phyloP scores from a whole-genome alignment of 2,888 invertebrate genomes.

The Phyto melanocephala region DNA sequence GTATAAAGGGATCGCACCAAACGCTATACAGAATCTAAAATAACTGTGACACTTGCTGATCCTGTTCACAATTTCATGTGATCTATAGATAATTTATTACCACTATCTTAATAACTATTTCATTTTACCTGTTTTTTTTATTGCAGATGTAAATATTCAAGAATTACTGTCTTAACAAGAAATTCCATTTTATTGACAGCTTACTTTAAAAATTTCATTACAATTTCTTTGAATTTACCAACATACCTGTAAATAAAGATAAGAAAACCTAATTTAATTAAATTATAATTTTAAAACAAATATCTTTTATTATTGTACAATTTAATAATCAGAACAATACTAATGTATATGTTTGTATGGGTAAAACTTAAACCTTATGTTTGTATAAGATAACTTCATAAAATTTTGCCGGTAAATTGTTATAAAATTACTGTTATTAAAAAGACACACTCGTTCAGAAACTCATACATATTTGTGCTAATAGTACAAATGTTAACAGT shows the following conservation, averaged over 20 bases:
- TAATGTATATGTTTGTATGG: background rate
- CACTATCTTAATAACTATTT: too few species aligned
- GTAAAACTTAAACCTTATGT: too few species aligned
- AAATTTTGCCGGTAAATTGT: constrained; percentile 44
- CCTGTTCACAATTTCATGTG: too few species aligned
- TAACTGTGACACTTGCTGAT: too few species aligned
- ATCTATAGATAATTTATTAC: too few species aligned
- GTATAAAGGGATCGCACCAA: too few species aligned
- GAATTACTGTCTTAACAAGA: too few species aligned
- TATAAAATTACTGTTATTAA: constrained; percentile 31
- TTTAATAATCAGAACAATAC: background rate
- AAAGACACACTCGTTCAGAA: background rate
- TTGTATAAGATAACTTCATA: background rate
- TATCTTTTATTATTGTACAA: constrained; percentile 16
- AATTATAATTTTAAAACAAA: background rate
- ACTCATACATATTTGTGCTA: background rate
- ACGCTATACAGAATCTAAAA: too few species aligned
- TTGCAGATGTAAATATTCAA: too few species aligned
- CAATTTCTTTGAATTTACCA: background rate
- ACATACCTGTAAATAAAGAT: constrained; percentile 22
- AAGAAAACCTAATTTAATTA: background rate
- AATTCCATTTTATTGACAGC: constrained; percentile 7
- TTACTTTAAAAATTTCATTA: background rate
- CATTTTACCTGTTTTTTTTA: too few species aligned
- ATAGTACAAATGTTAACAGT: constrained; percentile 3